Conservation (phyloP, 2,888 invertebrate genomes). For the Lasioglossum oenotherae region DNA sequence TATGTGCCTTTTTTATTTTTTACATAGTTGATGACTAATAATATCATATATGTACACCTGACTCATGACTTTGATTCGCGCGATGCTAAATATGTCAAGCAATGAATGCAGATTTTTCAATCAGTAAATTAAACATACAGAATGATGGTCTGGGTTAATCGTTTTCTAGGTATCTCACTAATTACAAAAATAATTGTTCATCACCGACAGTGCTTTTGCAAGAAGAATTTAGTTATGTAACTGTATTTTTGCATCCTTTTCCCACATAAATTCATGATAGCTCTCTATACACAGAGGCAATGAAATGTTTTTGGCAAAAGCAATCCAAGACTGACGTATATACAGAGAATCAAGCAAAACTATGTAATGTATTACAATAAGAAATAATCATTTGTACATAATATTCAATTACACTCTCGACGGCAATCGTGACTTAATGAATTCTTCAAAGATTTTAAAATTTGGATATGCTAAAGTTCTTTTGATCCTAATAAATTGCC, state of each 20-base stretch:
- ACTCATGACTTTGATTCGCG: slow-evolving; percentile 51
- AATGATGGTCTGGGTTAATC: slow-evolving; percentile 43
- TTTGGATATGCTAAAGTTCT: slow-evolving; percentile 83
- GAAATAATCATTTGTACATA: slow-evolving; percentile 83
- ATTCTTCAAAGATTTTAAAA: slow-evolving; percentile 70
- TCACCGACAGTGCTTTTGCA: slow-evolving; percentile 73
- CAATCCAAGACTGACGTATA: slow-evolving; percentile 84
- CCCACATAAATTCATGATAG: slow-evolving; percentile 64
- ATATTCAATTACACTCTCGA: slow-evolving; percentile 82
- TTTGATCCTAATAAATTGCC: slow-evolving; percentile 79
- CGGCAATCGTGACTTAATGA: slow-evolving; percentile 83
- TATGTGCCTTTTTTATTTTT: slow-evolving; percentile 63
- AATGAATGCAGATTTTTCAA: slow-evolving; percentile 40
- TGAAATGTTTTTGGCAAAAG: slow-evolving; percentile 79
- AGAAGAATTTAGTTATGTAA: slow-evolving; percentile 64
- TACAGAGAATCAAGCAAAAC: slow-evolving; percentile 81
- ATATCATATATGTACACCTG: slow-evolving; percentile 47
- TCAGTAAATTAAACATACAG: slow-evolving; percentile 33
- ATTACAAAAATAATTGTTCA: slow-evolving; percentile 49
- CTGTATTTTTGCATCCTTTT: slow-evolving; percentile 66
- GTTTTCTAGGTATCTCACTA: slow-evolving; percentile 35
- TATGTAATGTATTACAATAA: slow-evolving; percentile 83
- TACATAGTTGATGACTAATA: slow-evolving; percentile 54
- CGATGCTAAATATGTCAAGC: slow-evolving; percentile 25
- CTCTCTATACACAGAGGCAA: slow-evolving; percentile 69